Conservation (phyloP, 2,113 vertebrate genomes). For the Hyperoodon ampullatus region DNA sequence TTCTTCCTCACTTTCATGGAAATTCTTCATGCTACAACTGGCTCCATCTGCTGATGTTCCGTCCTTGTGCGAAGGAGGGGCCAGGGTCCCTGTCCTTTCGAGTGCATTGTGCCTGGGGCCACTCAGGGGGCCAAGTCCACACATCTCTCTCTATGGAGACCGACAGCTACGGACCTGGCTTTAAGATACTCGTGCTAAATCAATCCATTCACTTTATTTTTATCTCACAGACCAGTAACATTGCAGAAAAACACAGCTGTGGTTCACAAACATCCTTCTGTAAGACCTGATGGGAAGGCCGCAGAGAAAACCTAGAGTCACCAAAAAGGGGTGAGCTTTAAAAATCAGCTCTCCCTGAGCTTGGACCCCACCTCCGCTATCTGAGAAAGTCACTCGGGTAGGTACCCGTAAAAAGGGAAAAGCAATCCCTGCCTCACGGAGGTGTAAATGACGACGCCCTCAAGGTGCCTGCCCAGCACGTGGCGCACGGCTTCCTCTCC, state of each 20-base stretch:
- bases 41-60: background rate
- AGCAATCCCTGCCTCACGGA: background rate
- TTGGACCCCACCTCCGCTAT: too few species aligned
- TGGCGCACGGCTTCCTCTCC: background rate
- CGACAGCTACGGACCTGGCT: background rate
- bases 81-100: background rate
- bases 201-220: background rate
- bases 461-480: background rate
- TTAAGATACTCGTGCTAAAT: background rate
- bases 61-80: background rate
- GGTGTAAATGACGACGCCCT: background rate
- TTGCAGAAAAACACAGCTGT: background rate
- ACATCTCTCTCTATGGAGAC: background rate
- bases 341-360: background rate
- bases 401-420: background rate
- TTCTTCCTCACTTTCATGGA: background rate
- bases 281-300: background rate
- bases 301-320: background rate
- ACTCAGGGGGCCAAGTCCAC: too few species aligned
- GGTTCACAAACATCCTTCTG: background rate
- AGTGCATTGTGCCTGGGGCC: background rate
- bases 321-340: background rate
- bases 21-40: background rate
- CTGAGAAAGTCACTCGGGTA: background rate
- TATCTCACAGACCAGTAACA: background rate